Evolutionary conservation across 2,113 vertebrate genomes (phyloP).

Genomic region (Dryoscopus gambensis): DNA sequence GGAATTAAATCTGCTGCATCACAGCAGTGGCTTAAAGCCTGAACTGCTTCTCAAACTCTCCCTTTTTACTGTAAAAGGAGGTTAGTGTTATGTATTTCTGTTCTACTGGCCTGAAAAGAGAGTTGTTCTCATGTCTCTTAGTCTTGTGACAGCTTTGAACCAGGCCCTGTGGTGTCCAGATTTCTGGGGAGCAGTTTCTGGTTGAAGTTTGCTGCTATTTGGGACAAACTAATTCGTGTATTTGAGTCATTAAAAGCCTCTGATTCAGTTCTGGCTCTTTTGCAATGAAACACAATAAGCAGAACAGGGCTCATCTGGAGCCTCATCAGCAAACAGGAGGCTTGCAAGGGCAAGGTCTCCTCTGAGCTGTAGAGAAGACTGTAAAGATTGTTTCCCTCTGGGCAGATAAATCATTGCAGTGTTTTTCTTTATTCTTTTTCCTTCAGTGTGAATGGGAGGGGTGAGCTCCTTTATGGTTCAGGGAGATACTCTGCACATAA

Average conservation of each 20-base stretch:
- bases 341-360: slow-evolving; percentile 59
- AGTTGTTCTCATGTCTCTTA: neutral
- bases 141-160: slow-evolving; percentile 9
- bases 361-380: slow-evolving; percentile 44
- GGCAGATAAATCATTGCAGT: slow-evolving; percentile 60
- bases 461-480: neutral
- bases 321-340: slow-evolving; percentile 54
- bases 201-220: neutral
- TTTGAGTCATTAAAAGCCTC: slow-evolving; percentile 7
- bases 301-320: slow-evolving; percentile 8
- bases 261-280: slow-evolving; percentile 38
- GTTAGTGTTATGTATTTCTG: neutral
- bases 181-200: neutral
- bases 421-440: slow-evolving; percentile 53
- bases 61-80: neutral
- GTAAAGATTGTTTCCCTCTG: slow-evolving; percentile 47
- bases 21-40: neutral
- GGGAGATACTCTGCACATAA: neutral
- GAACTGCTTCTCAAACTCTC: neutral
- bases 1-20: neutral
- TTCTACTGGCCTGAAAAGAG: neutral
- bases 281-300: neutral
- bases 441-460: neutral
- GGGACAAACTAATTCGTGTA: neutral
- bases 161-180: neutral